Evolutionary conservation across 2,888 invertebrate species (phyloP).

Genomic region (Ichneumoninae sp.): DNA sequence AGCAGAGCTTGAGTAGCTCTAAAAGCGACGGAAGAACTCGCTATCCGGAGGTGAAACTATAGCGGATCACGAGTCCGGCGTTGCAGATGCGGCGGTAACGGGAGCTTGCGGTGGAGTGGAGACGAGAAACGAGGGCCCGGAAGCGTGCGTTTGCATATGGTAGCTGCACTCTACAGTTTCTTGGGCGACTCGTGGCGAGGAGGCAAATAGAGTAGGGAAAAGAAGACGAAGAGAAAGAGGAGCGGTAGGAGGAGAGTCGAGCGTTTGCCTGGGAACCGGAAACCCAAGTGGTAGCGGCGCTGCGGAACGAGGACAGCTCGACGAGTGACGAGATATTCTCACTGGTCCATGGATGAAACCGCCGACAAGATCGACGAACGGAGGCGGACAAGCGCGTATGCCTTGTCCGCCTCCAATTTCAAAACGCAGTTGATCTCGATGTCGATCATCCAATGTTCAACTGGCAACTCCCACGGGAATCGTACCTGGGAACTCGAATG

Average conservation of each 20-base stretch:
- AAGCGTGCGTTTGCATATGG: conserved; percentile 10
- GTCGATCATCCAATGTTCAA: not conserved
- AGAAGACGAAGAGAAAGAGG: not conserved
- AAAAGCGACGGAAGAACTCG: not conserved
- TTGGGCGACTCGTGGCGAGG: conserved; percentile 9
- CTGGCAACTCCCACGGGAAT: not conserved
- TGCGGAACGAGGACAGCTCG: conserved; percentile 15
- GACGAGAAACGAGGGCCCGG: conserved; percentile 1
- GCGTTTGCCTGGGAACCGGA: conserved; percentile 27
- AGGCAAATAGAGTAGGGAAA: not conserved
- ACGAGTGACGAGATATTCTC: not conserved
- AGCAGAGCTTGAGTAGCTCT: not conserved
- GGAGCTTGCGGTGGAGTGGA: conserved; percentile 3
- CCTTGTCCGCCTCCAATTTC: not conserved
- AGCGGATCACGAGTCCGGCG: not conserved
- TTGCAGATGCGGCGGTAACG: conserved; percentile 28
- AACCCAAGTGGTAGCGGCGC: not conserved
- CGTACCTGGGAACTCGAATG: not conserved
- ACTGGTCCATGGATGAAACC: not conserved
- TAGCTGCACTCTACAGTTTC: conserved; percentile 1
- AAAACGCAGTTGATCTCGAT: not conserved
- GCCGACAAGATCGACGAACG: not conserved
- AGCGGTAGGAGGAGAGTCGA: not conserved
- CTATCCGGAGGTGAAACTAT: not conserved
- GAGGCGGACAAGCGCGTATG: not conserved